These are phyloP conservation scores for Iselma pallidipennis DNA, from an alignment of 2,888 invertebrate genomes.

Conservation along the genomic window DNA sequence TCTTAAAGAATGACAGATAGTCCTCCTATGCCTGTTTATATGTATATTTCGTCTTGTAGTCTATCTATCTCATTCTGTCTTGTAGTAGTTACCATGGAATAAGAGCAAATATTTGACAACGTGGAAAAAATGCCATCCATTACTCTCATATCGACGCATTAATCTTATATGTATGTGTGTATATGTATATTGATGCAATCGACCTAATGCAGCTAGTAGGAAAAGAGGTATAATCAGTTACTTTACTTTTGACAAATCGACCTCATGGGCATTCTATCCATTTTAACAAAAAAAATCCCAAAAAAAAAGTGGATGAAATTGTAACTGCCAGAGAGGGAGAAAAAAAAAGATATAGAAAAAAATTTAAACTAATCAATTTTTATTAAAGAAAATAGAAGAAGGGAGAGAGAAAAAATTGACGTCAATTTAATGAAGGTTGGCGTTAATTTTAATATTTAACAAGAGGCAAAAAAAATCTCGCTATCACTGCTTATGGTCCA, in stretches of 20 bases:
- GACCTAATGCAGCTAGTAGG: constrained; percentile 48
- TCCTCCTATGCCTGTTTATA: background rate
- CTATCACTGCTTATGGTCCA: constrained; percentile 35
- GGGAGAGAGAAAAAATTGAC: background rate
- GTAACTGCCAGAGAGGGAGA: no score
- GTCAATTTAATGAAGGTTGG: constrained; percentile 25
- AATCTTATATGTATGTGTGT: constrained; percentile 42
- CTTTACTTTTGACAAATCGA: constrained; percentile 47
- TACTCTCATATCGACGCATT: constrained; percentile 46
- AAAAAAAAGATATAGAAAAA: background rate
- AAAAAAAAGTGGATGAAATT: constrained; percentile 8
- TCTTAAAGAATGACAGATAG: background rate
- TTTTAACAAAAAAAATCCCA: constrained; percentile 26
- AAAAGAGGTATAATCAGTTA: constrained; percentile 45
- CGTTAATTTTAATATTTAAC: constrained; percentile 33
- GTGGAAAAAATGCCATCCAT: constrained; percentile 39
- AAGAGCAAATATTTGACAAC: constrained; percentile 27
- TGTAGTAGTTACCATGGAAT: background rate
- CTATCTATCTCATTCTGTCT: background rate
- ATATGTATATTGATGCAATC: constrained; percentile 49
- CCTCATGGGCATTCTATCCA: constrained; percentile 18
- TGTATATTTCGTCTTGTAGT: background rate
- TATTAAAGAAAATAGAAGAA: constrained; percentile 26
- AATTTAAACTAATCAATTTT: constrained; percentile 34
- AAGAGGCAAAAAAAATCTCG: constrained; percentile 18